Percentiles rank a stretch among this genome's conserved stretches.
These are phyloP conservation scores for Hydrolagus colliei DNA, from an alignment of 2,797 vertebrate species.

Conservation along the genomic window DNA sequence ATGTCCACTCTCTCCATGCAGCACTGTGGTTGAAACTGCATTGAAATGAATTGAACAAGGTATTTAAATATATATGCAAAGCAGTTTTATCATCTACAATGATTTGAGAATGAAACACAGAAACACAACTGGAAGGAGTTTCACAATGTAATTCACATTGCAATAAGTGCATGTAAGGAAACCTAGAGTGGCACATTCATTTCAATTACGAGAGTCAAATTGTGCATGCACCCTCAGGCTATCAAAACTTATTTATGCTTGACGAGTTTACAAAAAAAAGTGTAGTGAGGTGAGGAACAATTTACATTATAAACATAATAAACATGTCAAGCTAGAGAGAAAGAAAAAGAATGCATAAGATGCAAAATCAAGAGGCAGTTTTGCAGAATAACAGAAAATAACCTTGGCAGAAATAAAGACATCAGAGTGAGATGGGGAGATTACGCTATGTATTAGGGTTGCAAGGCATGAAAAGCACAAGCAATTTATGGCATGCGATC, in stretches of 20 bases:
- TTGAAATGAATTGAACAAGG: neutral
- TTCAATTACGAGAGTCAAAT: conserved; percentile 19
- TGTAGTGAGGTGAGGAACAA: neutral
- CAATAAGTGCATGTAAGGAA: neutral
- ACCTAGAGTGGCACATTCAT: neutral
- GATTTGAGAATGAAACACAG: neutral
- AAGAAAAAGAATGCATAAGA: neutral
- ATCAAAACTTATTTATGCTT: conserved; percentile 1
- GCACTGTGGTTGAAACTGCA: too few relatives aligned
- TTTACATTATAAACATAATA: conserved; percentile 9
- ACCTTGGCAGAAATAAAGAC: conserved; percentile 12
- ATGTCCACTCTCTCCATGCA: too few relatives aligned
- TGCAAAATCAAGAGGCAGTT: neutral
- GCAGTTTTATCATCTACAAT: neutral
- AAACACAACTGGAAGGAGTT: neutral
- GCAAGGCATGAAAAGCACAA: neutral
- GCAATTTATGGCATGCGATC: neutral
- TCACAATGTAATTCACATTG: neutral
- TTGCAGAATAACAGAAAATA: conserved; percentile 14
- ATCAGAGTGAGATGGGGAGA: neutral
- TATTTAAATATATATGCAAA: neutral
- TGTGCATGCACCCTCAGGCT: neutral
- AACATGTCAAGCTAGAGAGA: neutral
- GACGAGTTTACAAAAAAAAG: neutral
- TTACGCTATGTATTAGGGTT: neutral